phyloP scores from a whole-genome alignment of 23 tunicate genomes.

The Trididemnum nubilum region DNA sequence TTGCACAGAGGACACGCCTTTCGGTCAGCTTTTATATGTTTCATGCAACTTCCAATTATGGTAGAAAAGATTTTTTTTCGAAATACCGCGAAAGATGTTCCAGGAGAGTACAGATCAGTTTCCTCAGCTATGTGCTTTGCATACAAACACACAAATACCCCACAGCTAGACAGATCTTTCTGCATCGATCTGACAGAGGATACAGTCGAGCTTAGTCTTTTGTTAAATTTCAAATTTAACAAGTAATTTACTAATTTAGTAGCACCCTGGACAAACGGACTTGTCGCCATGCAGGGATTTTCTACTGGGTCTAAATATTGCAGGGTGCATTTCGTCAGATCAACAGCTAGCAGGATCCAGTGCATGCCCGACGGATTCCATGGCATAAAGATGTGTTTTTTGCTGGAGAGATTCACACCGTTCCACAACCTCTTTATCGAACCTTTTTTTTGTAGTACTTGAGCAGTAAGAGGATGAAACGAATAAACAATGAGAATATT shows the following conservation, averaged over 20 bases:
- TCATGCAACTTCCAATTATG: not conserved
- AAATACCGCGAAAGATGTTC: not conserved
- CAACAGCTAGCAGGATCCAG: not conserved
- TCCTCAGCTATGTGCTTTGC: not conserved
- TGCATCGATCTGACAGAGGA: not conserved
- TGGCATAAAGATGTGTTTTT: not conserved
- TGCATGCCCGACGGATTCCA: not conserved
- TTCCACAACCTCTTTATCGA: not conserved
- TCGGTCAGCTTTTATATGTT: not conserved
- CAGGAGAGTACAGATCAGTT: not conserved
- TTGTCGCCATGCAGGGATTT: not conserved
- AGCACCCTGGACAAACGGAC: not conserved
- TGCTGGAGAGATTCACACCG: not conserved
- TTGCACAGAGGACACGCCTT: not conserved
- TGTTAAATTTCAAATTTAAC: not conserved
- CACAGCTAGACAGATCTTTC: not conserved
- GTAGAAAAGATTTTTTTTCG: not conserved
- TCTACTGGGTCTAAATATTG: not conserved
- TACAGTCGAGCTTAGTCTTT: not conserved
- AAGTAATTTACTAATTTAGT: no score
- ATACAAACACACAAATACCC: not conserved
- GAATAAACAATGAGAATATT: not conserved
- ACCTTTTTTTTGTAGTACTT: not conserved
- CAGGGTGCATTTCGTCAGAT: not conserved
- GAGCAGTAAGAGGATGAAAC: not conserved